Base-by-base conservation (phyloP, 2,797 vertebrate genomes). In the Myotis daubentonii region DNA sequence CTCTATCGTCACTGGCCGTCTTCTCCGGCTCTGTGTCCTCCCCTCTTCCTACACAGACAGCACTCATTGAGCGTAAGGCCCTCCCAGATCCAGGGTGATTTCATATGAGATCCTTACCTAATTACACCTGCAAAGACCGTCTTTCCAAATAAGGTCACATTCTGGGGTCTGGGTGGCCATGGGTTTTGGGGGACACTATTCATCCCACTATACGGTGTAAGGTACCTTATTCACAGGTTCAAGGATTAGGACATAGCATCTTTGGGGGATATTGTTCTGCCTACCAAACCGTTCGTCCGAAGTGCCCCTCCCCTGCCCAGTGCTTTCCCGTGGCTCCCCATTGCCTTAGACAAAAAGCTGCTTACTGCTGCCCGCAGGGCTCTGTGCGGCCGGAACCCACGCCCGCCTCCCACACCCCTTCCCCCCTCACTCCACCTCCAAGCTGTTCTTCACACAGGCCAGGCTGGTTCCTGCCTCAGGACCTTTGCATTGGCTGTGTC, bases 341-440 rank as follows among this genome's bases (percentile, higher is more conserved):
- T 22, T 2, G 47, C 36, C 72, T 55, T 33, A 5, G 33, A 47
- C 15, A 13, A 20, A 68, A 74, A 30, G 25, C 23, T 23, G 30
- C 12, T 53, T 36, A 16, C 30, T 22, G 78, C 19, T 36, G 44
- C 25, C 47, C 30, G 12, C 20, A 13, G 68, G 28, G 28, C 60
- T 30, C 70, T 44, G 41, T 2, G 38, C 4, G 11, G 20, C 8
- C 0, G 0, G 33, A 53, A 44, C 23, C 83, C 15, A 20, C 4
- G 1, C 2, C 9, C 20, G 16, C 10, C 44, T 22, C 72, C 30
- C 7, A 15, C 1, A 2, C 5, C 6, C 4, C 28, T 15, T 20
- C 17, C 12, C 3, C 47, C 12, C 66, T 38, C 47, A 36, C 28
- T 33, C 5, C 9, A 49, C 36, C 44, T 86, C 33, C 2, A 1